These are phyloP conservation scores for Choreutis nemorana DNA, from an alignment of 2,888 invertebrate genomes.

Conservation along the genomic window DNA sequence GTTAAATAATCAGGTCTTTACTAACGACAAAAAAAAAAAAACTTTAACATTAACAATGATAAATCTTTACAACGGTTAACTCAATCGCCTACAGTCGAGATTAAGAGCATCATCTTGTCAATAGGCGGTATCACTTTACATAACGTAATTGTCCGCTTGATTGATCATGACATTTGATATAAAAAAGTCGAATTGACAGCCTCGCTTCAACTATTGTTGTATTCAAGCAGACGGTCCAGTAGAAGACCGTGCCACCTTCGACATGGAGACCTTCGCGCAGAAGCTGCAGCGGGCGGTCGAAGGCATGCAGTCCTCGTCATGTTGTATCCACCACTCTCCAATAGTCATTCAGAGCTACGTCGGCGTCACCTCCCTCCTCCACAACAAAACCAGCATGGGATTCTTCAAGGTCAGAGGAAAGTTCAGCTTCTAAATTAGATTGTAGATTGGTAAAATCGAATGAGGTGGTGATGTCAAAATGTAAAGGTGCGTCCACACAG, in stretches of 20 bases:
- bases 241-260: slow-evolving; percentile 57
- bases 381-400: slow-evolving; percentile 84
- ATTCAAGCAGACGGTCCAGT: slow-evolving; percentile 30
- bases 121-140: too few species aligned
- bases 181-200: too few species aligned
- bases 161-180: background rate
- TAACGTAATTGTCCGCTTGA: too few species aligned
- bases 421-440: slow-evolving; percentile 75
- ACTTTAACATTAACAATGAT: too few species aligned
- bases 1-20: too few species aligned
- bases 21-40: too few species aligned
- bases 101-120: too few species aligned
- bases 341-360: slow-evolving; percentile 84
- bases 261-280: slow-evolving; percentile 68
- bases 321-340: slow-evolving; percentile 70
- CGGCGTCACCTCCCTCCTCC: slow-evolving; percentile 79
- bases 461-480: too few species aligned
- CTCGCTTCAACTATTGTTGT: background rate
- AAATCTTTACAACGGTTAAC: too few species aligned
- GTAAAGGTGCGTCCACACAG: too few species aligned
- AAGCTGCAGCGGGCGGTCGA: slow-evolving; percentile 65
- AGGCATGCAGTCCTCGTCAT: slow-evolving; percentile 44
- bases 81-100: too few species aligned
- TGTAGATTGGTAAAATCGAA: too few species aligned
- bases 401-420: slow-evolving; percentile 89